Evolutionary conservation across 2,888 invertebrate genomes (phyloP), one percentile per base, ranked within the genome.

Genomic region (Pteria penguin): DNA sequence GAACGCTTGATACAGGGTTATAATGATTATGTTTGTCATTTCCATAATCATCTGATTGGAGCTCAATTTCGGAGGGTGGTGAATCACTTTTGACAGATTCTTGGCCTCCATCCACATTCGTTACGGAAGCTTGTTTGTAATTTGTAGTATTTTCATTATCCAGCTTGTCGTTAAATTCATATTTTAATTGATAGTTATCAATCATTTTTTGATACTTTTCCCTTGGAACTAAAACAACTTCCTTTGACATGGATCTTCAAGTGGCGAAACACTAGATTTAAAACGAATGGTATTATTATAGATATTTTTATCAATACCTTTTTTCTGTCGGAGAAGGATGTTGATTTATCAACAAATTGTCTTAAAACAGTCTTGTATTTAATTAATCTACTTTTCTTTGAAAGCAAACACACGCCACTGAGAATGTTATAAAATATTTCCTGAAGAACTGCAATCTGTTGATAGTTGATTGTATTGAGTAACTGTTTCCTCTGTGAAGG

Each of bases 351-450:
- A 24, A 65, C n/a, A n/a, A 65, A 5, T 45, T 36, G 36, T 26
- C 45, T 27, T 65, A 65, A 26, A 14, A 18, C 24, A 27, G 3
- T n/a, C 52, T 22, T 65, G 14, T 65, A 18, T 18, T 26, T 45
- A 26, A n/a, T n/a, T n/a, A n/a, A n/a, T n/a, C n/a, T n/a, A n/a
- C n/a, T n/a, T n/a, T n/a, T n/a, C n/a, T n/a, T n/a, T n/a, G n/a
- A n/a, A n/a, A n/a, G n/a, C n/a, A n/a, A n/a, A 45, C 36, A 45
- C 11, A 45, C 45, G 26, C 45, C 45, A 5, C n/a, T n/a, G 5
- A 65, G 18, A 45, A 45, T 65, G 52, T 65, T 65, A 36, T 52
- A 65, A 11, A 65, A 27, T 24, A 65, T n/a, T 36, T 65, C 65
- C 27, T 29, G 5, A 5, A 65, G 11, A n/a, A 65, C 29, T 8